Evolutionary conservation across 2,113 vertebrate genomes (phyloP).

Genomic region (Corapipo altera): DNA sequence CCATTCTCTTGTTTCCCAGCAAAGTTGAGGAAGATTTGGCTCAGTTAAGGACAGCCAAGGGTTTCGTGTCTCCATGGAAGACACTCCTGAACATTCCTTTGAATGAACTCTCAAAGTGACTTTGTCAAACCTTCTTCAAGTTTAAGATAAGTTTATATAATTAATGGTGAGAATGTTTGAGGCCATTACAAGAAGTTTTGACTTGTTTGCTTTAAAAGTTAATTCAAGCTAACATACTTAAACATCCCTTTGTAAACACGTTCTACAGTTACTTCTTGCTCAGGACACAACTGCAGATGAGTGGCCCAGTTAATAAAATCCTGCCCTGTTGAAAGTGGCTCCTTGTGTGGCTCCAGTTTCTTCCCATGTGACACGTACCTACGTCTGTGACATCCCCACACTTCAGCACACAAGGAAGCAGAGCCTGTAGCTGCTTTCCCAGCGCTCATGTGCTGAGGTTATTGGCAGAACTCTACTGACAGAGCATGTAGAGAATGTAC

Average conservation of each 20-base stretch:
- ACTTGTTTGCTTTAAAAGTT: neutral
- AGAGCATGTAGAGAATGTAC: slow-evolving; percentile 63
- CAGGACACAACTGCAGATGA: neutral
- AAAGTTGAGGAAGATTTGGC: neutral
- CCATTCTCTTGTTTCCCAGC: neutral
- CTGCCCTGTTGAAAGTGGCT: neutral
- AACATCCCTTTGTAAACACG: neutral
- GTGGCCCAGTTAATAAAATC: neutral
- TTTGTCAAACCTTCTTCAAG: neutral
- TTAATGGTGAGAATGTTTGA: neutral
- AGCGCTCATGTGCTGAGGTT: neutral
- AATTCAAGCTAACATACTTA: neutral
- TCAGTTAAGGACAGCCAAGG: neutral
- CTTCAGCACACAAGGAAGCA: neutral
- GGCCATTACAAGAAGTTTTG: neutral
- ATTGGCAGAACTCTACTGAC: slow-evolving; percentile 58
- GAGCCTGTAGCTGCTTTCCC: neutral
- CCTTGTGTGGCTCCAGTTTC: neutral
- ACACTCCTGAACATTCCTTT: neutral
- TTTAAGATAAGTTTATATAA: neutral
- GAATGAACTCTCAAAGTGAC: neutral
- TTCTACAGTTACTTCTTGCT: neutral
- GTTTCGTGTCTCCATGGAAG: neutral
- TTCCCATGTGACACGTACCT: neutral
- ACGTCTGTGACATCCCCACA: neutral